Conservation (phyloP, 2,888 invertebrate genomes). For the Hanleya hanleyi region DNA sequence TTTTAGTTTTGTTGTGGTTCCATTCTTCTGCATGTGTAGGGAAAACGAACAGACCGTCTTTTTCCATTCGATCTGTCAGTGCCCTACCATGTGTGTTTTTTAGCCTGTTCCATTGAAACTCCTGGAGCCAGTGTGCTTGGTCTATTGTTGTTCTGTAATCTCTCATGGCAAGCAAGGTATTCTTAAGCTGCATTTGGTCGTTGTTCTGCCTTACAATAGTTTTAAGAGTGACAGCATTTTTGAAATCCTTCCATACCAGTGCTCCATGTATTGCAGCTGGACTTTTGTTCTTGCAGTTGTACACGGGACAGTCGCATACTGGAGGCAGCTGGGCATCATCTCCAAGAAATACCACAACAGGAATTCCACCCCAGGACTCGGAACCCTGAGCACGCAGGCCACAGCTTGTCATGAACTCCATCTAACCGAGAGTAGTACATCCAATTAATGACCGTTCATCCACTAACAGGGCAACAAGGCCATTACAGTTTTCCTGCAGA, state of each 20-base stretch:
- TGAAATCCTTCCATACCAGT: neutral
- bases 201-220: neutral
- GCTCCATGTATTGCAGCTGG: neutral
- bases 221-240: neutral
- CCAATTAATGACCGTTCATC: constrained; percentile 36
- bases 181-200: neutral
- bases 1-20: constrained; percentile 28
- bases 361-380: constrained; percentile 36
- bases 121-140: constrained; percentile 14
- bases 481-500: constrained; percentile 32
- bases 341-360: constrained; percentile 43
- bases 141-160: neutral
- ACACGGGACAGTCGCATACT: neutral
- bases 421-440: constrained; percentile 30
- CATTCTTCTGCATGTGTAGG: constrained; percentile 16
- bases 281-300: neutral
- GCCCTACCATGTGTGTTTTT: constrained; percentile 1
- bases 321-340: constrained; percentile 18
- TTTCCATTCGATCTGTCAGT: constrained; percentile 13
- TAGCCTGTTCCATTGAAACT: constrained; percentile 13
- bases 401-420: constrained; percentile 28
- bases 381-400: constrained; percentile 9
- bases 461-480: constrained; percentile 32
- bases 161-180: neutral
- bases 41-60: constrained; percentile 22